Evolutionary conservation across 1,140 invertebrate genomes (phyloP).

Genomic region (Papilio polytes): DNA sequence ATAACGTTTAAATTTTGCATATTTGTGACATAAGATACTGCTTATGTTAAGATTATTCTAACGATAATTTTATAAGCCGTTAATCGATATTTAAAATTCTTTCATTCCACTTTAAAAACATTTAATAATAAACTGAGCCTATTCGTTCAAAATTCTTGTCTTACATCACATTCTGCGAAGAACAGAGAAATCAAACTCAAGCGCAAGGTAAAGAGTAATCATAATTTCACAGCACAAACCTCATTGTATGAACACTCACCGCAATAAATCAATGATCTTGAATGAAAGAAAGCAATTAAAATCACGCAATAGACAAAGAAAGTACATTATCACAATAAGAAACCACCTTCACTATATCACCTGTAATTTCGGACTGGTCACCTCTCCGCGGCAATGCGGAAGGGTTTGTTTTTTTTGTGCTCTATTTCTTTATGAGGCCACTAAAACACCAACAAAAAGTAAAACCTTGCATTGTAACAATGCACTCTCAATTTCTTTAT

Average conservation of each 20-base stretch:
- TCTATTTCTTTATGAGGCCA: slow-evolving; percentile 76
- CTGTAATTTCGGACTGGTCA: slow-evolving; percentile 78
- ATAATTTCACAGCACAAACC: slow-evolving; percentile 55
- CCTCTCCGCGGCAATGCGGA: slow-evolving; percentile 71
- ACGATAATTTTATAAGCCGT: slow-evolving; percentile 2
- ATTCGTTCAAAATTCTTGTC: slow-evolving; percentile 29
- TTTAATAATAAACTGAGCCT: neutral
- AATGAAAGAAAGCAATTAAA: slow-evolving; percentile 79
- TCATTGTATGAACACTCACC: slow-evolving; percentile 51
- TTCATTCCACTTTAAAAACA: neutral
- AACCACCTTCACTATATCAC: slow-evolving; percentile 80
- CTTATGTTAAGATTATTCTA: neutral
- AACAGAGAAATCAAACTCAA: slow-evolving; percentile 36
- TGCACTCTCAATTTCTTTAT: slow-evolving; percentile 82
- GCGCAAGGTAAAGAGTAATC: slow-evolving; percentile 41
- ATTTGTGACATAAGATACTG: slow-evolving; percentile 2
- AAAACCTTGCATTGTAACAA: slow-evolving; percentile 67
- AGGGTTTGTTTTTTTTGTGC: slow-evolving; percentile 73
- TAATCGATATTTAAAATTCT: slow-evolving; percentile 10
- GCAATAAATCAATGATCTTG: slow-evolving; percentile 76
- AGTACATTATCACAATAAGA: slow-evolving; percentile 75
- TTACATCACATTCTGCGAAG: slow-evolving; percentile 26
- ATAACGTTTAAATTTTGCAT: neutral
- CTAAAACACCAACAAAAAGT: slow-evolving; percentile 74
- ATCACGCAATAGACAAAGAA: slow-evolving; percentile 66